These are phyloP conservation scores for Diarsia rubi DNA, from an alignment of 2,888 invertebrate genomes.

Conservation along the genomic window DNA sequence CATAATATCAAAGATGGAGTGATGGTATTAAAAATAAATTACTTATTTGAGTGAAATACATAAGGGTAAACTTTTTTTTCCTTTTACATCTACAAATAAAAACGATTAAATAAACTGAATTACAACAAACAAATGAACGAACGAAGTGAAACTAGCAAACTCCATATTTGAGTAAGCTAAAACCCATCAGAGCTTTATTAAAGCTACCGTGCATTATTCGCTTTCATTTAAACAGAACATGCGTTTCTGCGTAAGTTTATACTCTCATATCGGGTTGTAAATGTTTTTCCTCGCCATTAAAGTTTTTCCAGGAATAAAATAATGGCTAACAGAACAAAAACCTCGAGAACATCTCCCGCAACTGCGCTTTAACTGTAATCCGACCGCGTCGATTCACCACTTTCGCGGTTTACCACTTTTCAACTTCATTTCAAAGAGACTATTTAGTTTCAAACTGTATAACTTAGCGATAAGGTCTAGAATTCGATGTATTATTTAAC, in stretches of 20 bases:
- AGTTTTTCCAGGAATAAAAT: conserved; percentile 34
- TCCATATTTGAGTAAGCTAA: neutral
- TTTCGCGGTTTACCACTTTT: conserved; percentile 62
- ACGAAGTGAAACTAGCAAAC: neutral
- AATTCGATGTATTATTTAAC: conserved; percentile 29
- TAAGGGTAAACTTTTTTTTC: neutral
- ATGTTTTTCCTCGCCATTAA: conserved; percentile 16
- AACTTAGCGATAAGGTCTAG: conserved; percentile 26
- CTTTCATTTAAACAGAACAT: neutral
- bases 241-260: conserved; percentile 17
- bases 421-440: conserved; percentile 45
- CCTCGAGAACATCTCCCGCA: conserved; percentile 43
- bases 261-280: neutral
- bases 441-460: conserved; percentile 43
- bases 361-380: conserved; percentile 63
- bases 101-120: neutral
- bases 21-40: neutral
- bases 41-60: neutral
- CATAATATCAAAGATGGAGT: no score
- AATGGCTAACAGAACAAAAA: conserved; percentile 22
- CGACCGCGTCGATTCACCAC: conserved; percentile 52
- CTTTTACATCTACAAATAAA: neutral
- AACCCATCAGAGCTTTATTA: neutral
- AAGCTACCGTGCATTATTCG: neutral
- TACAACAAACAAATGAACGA: neutral